Conservation (phyloP, 1,140 invertebrate genomes). For the Drosophila mojavensis region DNA sequence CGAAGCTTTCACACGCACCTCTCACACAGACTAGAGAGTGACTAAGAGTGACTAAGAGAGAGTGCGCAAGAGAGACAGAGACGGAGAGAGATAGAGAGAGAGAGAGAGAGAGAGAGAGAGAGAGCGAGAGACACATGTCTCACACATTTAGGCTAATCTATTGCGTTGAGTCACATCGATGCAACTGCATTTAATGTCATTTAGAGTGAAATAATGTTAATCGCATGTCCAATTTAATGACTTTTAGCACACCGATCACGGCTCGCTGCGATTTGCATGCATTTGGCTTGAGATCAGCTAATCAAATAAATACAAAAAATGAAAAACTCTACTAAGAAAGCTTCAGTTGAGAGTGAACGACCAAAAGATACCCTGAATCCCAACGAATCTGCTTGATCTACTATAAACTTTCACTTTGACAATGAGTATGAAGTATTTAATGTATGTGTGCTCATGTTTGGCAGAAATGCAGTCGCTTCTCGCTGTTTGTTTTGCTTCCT, state of each 20-base stretch:
- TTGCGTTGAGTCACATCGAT: conserved; percentile 30
- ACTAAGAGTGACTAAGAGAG: no score
- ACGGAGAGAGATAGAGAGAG: no score
- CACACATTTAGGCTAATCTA: conserved; percentile 51
- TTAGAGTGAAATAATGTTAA: conserved; percentile 72
- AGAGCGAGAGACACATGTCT: not conserved
- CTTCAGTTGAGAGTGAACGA: not conserved
- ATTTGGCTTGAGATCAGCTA: conserved; percentile 44
- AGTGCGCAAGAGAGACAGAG: no score
- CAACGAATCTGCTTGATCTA: no score
- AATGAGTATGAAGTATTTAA: no score
- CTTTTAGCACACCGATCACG: conserved; percentile 57
- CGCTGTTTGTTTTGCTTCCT: no score
- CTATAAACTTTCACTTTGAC: no score
- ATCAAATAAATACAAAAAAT: conserved; percentile 38
- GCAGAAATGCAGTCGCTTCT: no score
- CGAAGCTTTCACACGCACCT: conserved; percentile 21
- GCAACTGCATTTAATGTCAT: conserved; percentile 64
- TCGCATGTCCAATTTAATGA: conserved; percentile 76
- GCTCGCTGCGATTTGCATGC: conserved; percentile 46
- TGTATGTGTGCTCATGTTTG: no score
- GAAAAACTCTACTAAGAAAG: not conserved
- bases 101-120: no score
- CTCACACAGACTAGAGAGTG: not conserved
- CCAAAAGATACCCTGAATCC: not conserved